Evolutionary conservation across 2,888 invertebrate genomes (phyloP).

Genomic region (Rhyacophila evoluta): DNA sequence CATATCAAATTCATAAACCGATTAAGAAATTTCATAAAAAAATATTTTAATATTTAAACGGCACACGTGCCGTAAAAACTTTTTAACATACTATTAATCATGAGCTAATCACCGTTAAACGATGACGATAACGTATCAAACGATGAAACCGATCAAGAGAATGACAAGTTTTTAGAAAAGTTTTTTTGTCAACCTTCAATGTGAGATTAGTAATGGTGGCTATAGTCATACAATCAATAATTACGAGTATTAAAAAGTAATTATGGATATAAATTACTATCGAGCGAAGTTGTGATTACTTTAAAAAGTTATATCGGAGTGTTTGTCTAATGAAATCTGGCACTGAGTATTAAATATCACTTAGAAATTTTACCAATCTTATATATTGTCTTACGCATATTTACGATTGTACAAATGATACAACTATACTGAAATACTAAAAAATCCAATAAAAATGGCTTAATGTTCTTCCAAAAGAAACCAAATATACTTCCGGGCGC

Average conservation of each 20-base stretch:
- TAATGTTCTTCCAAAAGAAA: conserved; percentile 7
- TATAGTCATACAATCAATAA: no score
- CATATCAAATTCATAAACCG: no score
- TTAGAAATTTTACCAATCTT: neutral
- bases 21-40: no score
- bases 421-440: neutral
- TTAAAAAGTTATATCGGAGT: neutral
- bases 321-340: neutral
- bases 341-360: neutral
- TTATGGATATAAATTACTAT: neutral
- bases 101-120: no score
- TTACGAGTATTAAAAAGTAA: neutral
- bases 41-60: no score
- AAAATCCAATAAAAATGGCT: neutral
- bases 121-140: no score
- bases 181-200: no score
- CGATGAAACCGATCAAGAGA: no score
- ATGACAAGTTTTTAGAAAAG: no score
- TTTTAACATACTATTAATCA: no score
- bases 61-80: no score
- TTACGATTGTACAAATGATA: neutral
- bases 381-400: neutral
- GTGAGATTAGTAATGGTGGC: no score
- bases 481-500: neutral
- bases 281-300: neutral